A percentile compares a stretch with the other conserved stretches of the same genome.
Conservation (phyloP, 2,113 vertebrate genomes). For the Callospermophilus lateralis region DNA sequence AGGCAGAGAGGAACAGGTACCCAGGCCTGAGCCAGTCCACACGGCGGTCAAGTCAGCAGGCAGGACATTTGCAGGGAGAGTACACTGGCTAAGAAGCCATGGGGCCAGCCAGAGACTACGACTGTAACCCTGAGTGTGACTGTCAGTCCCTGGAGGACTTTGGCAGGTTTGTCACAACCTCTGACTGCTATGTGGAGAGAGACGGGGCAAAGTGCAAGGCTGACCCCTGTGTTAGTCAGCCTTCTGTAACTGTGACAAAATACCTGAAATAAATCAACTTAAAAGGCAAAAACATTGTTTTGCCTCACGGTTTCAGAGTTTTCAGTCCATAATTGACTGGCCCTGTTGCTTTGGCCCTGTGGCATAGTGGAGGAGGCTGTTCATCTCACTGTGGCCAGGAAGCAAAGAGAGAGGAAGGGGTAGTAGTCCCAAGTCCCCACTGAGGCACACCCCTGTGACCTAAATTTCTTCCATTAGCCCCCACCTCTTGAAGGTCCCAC, state of each 20-base stretch:
- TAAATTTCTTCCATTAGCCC: not conserved
- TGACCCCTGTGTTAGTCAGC: not conserved
- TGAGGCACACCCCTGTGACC: not conserved
- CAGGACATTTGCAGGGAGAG: too few species aligned
- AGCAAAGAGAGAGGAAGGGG: too few species aligned
- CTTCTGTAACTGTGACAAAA: not conserved
- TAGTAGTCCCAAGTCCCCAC: not conserved
- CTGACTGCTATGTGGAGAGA: not conserved
- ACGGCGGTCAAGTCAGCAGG: not conserved
- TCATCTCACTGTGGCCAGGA: not conserved
- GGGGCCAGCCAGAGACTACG: not conserved
- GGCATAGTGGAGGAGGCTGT: too few species aligned
- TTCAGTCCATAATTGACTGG: too few species aligned
- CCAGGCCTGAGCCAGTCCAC: not conserved
- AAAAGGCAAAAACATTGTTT: too few species aligned
- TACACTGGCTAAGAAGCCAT: not conserved
- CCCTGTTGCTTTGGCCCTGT: too few species aligned
- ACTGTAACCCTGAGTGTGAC: not conserved
- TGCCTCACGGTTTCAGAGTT: accelerated
- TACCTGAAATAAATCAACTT: not conserved
- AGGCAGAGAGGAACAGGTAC: not conserved
- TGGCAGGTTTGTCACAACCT: not conserved
- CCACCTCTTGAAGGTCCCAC: not conserved
- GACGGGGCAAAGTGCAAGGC: not conserved
- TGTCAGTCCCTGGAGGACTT: not conserved